These are phyloP conservation scores for Prunella himalayana DNA, from an alignment of 2,113 vertebrate species.

Conservation along the genomic window DNA sequence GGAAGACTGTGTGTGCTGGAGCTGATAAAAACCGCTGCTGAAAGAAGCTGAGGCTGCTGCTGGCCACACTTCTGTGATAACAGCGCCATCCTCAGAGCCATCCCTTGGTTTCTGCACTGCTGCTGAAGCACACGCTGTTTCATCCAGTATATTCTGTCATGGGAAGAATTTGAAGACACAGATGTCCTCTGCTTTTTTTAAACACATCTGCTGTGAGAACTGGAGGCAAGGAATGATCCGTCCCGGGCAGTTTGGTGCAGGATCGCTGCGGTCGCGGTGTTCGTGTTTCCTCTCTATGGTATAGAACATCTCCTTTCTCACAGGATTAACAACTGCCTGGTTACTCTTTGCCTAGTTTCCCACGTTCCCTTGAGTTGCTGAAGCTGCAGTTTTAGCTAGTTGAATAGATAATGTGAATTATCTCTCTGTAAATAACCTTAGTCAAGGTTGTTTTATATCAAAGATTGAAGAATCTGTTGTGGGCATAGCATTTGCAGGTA, in stretches of 20 bases:
- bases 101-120: not conserved
- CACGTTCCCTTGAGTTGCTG: not conserved
- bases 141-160: fast-evolving
- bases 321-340: not conserved
- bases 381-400: not conserved
- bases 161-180: not conserved
- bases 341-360: not conserved
- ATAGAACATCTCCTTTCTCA: not conserved
- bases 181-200: not conserved
- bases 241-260: not conserved
- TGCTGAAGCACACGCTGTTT: fast-evolving
- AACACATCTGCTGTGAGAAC: not conserved
- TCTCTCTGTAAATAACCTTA: not conserved
- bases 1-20: not conserved
- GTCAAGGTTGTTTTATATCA: not conserved
- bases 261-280: fast-evolving
- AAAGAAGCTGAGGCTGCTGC: not conserved
- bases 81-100: fast-evolving
- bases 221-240: not conserved
- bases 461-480: not conserved
- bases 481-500: not conserved
- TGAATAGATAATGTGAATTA: not conserved
- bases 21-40: not conserved
- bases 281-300: fast-evolving
- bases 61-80: fast-evolving